These are phyloP conservation scores for Nylanderia fulva DNA, from an alignment of 1,140 invertebrate species.

Conservation along the genomic window DNA sequence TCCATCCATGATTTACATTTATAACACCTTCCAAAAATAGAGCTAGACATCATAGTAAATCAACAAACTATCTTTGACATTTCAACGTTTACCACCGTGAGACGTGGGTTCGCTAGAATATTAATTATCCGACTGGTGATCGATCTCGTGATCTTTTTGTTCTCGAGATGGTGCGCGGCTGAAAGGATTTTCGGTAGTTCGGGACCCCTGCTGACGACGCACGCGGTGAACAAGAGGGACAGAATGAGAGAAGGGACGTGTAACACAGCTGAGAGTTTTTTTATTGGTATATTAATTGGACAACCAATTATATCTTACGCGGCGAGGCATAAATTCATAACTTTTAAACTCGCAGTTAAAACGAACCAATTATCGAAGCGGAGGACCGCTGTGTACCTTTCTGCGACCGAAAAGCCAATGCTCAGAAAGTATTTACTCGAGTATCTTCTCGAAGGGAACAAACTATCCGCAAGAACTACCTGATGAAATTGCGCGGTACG, in stretches of 20 bases:
- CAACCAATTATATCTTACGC: slow-evolving; percentile 82
- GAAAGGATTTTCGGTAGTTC: slow-evolving; percentile 69
- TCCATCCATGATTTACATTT: neutral
- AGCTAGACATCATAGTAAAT: neutral
- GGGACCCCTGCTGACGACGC: slow-evolving; percentile 71
- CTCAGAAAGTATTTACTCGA: slow-evolving; percentile 30
- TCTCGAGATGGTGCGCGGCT: slow-evolving; percentile 3
- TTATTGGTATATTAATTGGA: slow-evolving; percentile 82
- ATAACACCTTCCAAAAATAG: neutral
- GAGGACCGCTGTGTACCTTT: slow-evolving; percentile 43
- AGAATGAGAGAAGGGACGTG: neutral
- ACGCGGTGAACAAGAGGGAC: slow-evolving; percentile 37
- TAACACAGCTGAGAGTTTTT: slow-evolving; percentile 59
- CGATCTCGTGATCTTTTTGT: slow-evolving; percentile 38
- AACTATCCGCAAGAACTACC: slow-evolving; percentile 47
- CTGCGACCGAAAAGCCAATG: slow-evolving; percentile 21
- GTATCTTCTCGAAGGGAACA: slow-evolving; percentile 37
- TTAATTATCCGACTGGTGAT: slow-evolving; percentile 72
- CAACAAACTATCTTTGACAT: neutral
- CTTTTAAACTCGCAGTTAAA: slow-evolving; percentile 77
- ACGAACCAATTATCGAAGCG: slow-evolving; percentile 77
- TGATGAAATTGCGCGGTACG: neutral
- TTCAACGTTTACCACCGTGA: slow-evolving; percentile 1
- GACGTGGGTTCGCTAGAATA: slow-evolving; percentile 66
- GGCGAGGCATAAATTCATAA: slow-evolving; percentile 81